Evolutionary conservation across 2,113 vertebrate genomes (phyloP), one percentile per base, ranked within the genome.

Genomic region (Eira barbara): DNA sequence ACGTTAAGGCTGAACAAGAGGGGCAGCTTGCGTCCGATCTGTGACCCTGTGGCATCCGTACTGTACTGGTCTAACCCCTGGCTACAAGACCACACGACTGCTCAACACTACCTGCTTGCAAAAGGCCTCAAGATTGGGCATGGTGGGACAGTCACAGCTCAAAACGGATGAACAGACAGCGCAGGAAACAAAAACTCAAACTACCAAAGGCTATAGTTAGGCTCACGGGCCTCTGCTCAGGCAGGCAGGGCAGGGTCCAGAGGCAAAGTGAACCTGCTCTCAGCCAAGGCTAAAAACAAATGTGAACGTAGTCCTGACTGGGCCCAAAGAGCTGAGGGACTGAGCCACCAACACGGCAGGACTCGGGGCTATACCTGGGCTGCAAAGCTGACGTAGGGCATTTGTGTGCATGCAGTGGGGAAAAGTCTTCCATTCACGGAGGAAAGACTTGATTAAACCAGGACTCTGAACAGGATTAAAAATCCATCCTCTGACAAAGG

Each of bases 401-500:
- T 67, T 45, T 47, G 39, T 39, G 55, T 52, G n/a, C 94, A 83
- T 34, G 52, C 65, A 55, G 73, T 15, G 15, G 93, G 82, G 47
- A 39, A 39, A 52, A 55, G 74, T 36, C 34, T 80, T 94, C 85
- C 76, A 39, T 85, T 94, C 71, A 65, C 74, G 34, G 78, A 63
- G 63, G 39, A 65, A 92, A 94, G 45, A 87, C 73, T 79, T 89
- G 91, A 98, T 97, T 95, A 97, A 98, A 99, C 98, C 96, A 90
- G 95, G 97, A 99, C 98, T 98, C 97, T 3, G 98, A 98, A 98
- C 98, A 97, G 98, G 98, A 98, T 99, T 99, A 99, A 98, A 99
- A 99, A 99, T 98, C 95, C 98, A 99, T 99, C 99, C 98, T 98
- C 98, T 98, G 99, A 98, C 99, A 99, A 98, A 99, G 98, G 98